Evolutionary conservation across 2,113 vertebrate genomes (phyloP).

Genomic region (Petaurus breviceps): DNA sequence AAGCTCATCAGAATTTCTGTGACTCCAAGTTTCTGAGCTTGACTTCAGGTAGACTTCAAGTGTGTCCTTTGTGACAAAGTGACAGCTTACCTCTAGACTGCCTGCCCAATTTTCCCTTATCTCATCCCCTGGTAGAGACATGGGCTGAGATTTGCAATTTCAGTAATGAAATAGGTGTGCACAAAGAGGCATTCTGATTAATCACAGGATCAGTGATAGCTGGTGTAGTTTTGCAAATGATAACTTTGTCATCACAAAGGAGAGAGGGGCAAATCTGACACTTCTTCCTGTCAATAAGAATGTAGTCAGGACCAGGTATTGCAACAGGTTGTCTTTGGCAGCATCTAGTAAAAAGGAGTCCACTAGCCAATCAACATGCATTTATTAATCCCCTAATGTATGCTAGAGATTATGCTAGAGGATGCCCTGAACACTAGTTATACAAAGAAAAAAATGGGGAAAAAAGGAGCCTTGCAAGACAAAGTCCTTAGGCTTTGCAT

Average conservation of each 20-base stretch:
- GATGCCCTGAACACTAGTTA: not conserved
- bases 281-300: constrained; percentile 51
- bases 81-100: constrained; percentile 18
- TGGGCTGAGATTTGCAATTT: not conserved
- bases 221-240: not conserved
- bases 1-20: constrained; percentile 1
- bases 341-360: constrained; percentile 31
- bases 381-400: not conserved
- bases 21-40: constrained; percentile 56
- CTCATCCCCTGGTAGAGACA: not conserved
- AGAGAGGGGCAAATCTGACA: not conserved
- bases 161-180: not conserved
- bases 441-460: not conserved
- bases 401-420: not conserved
- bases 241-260: not conserved
- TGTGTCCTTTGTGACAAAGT: constrained; percentile 34
- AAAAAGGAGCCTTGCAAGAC: constrained; percentile 6
- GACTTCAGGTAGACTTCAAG: constrained; percentile 52
- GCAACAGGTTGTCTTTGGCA: constrained; percentile 47
- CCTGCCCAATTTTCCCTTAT: not conserved
- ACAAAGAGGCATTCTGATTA: not conserved
- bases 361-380: constrained; percentile 23
- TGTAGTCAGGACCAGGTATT: constrained; percentile 24
- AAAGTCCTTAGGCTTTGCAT: not conserved
- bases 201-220: not conserved